Evolutionary conservation across 2,113 vertebrate species (phyloP).

Genomic region (Sorex fumeus): DNA sequence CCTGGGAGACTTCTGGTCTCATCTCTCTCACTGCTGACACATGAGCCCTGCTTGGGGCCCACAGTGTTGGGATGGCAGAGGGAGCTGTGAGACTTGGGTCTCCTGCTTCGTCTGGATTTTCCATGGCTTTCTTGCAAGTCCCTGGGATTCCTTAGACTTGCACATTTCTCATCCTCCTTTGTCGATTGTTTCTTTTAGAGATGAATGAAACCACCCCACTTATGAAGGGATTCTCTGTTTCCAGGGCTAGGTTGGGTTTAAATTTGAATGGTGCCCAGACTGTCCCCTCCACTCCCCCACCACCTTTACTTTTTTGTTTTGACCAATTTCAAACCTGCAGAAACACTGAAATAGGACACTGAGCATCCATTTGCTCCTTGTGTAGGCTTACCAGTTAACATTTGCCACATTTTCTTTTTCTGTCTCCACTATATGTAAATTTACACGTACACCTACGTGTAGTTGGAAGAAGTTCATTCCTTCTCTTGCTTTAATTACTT

Average conservation of each 20-base stretch:
- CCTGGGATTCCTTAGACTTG: neutral
- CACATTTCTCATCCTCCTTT: neutral
- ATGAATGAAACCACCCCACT: neutral
- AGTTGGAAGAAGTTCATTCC: no score
- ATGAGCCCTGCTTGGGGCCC: neutral
- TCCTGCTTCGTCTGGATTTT: conserved; percentile 46
- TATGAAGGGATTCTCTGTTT: neutral
- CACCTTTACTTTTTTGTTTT: conserved; percentile 10
- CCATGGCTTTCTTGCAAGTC: conserved; percentile 1
- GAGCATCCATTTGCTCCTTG: neutral
- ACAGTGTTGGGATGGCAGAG: neutral
- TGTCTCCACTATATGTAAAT: neutral
- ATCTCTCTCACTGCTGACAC: neutral
- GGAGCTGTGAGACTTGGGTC: neutral
- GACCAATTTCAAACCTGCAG: conserved; percentile 32
- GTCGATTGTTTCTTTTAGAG: neutral
- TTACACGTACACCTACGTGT: neutral
- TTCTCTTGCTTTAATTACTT: neutral
- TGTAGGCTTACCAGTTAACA: neutral
- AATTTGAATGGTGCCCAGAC: neutral
- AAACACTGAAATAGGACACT: neutral
- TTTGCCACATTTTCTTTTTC: neutral
- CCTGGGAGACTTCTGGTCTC: neutral
- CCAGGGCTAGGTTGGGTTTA: neutral
- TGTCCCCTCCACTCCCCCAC: neutral